These are phyloP conservation scores for Engystomops pustulosus DNA, from an alignment of 2,113 vertebrate genomes.

Conservation along the genomic window DNA sequence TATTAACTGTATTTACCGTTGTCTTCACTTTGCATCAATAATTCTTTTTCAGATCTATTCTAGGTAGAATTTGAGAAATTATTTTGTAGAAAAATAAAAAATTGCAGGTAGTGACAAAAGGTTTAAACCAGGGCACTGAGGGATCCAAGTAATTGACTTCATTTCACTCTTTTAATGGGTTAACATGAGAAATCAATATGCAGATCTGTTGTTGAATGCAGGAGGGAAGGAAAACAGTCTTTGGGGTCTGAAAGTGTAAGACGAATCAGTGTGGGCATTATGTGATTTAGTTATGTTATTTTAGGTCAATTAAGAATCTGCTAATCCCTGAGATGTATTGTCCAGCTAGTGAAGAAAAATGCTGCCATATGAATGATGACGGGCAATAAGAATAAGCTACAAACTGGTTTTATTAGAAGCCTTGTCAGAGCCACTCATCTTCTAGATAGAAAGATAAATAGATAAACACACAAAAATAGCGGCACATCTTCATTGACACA, in stretches of 20 bases:
- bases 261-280: conserved; percentile 25
- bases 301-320: conserved; percentile 42
- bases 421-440: neutral
- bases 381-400: conserved; percentile 13
- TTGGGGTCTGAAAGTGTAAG: conserved; percentile 31
- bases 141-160: conserved; percentile 47
- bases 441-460: neutral
- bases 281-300: conserved; percentile 23
- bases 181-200: conserved; percentile 53
- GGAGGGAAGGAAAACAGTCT: conserved; percentile 16
- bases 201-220: conserved; percentile 48
- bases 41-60: neutral
- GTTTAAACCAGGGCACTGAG: conserved; percentile 25
- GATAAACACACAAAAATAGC: too few species aligned
- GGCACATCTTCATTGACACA: too few species aligned
- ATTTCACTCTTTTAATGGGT: conserved; percentile 43
- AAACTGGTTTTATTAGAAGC: conserved; percentile 15
- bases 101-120: neutral
- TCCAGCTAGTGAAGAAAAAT: neutral
- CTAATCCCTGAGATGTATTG: conserved; percentile 14
- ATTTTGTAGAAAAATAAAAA: neutral
- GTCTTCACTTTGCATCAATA: neutral
- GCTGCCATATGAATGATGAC: neutral
- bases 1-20: neutral
- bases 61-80: neutral